Conservation (phyloP, 2,113 vertebrate species). For the Centropristis striata region DNA sequence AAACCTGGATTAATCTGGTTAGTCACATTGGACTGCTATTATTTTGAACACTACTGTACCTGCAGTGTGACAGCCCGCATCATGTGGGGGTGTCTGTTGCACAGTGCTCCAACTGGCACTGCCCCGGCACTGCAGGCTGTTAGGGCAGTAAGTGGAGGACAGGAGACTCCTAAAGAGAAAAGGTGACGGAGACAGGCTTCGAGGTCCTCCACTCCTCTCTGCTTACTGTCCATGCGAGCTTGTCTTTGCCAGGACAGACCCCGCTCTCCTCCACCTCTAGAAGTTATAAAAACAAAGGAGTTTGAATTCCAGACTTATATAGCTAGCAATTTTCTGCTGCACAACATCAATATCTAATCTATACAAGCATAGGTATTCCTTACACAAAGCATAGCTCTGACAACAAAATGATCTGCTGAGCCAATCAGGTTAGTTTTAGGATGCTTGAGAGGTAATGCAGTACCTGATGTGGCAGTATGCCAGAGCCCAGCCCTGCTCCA, state of each 20-base stretch:
- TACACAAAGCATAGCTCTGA: neutral
- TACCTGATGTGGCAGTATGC: conserved; percentile 98
- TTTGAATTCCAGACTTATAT: neutral
- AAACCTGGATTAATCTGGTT: too few relatives aligned
- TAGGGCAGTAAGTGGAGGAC: conserved; percentile 86
- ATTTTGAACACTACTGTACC: too few relatives aligned
- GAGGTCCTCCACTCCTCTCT: conserved; percentile 91
- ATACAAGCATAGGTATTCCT: neutral
- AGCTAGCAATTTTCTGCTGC: too few relatives aligned
- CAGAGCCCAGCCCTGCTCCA: conserved; percentile 94
- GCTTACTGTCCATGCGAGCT: conserved; percentile 89
- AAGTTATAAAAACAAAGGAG: neutral
- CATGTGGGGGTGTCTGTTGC: conserved; percentile 89
- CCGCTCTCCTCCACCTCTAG: conserved; percentile 94
- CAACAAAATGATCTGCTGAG: neutral
- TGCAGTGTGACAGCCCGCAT: conserved; percentile 89
- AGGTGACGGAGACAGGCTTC: conserved; percentile 89
- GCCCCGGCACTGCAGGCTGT: conserved; percentile 93
- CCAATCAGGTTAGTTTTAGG: neutral
- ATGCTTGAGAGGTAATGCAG: neutral
- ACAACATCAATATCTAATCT: neutral
- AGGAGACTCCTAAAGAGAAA: conserved; percentile 89
- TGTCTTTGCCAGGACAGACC: conserved; percentile 92
- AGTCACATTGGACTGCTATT: too few relatives aligned
- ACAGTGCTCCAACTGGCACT: conserved; percentile 92